Evolutionary conservation across 2,888 invertebrate species (phyloP).

Genomic region (Drosophila sordidapex): DNA sequence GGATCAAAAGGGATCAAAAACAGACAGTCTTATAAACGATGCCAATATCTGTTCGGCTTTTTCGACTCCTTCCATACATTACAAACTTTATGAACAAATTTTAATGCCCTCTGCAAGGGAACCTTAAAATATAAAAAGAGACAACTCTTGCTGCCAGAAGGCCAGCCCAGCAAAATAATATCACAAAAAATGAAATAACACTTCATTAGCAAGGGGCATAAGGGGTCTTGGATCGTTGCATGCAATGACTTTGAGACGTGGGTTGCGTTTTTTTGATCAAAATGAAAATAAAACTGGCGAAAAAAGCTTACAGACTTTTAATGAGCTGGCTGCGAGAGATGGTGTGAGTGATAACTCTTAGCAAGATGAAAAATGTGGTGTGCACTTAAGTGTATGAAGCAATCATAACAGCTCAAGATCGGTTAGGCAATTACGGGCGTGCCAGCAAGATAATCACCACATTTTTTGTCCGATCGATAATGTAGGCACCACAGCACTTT

Average conservation of each 20-base stretch:
- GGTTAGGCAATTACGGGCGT: conserved; percentile 24
- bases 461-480: conserved; percentile 11
- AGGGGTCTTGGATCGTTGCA: conserved; percentile 29
- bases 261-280: conserved; percentile 34
- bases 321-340: conserved; percentile 57
- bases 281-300: conserved; percentile 49
- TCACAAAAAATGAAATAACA: conserved; percentile 71
- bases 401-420: conserved; percentile 45
- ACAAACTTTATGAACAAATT: not conserved
- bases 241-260: conserved; percentile 56
- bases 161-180: conserved; percentile 31
- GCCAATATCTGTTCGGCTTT: not conserved
- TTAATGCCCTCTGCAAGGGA: not conserved
- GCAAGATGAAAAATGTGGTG: conserved; percentile 5
- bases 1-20: not conserved
- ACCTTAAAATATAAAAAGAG: conserved; percentile 5
- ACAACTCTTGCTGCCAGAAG: conserved; percentile 11
- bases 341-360: conserved; percentile 33
- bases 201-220: conserved; percentile 65
- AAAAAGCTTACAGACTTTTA: conserved; percentile 63
- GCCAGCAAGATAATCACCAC: conserved; percentile 23
- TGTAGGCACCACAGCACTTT: not conserved
- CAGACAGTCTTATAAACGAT: not conserved
- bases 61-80: not conserved
- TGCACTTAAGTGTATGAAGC: conserved; percentile 22